phyloP scores from a whole-genome alignment of 2,797 vertebrate species.

The Hyperoplus lanceolatus region DNA sequence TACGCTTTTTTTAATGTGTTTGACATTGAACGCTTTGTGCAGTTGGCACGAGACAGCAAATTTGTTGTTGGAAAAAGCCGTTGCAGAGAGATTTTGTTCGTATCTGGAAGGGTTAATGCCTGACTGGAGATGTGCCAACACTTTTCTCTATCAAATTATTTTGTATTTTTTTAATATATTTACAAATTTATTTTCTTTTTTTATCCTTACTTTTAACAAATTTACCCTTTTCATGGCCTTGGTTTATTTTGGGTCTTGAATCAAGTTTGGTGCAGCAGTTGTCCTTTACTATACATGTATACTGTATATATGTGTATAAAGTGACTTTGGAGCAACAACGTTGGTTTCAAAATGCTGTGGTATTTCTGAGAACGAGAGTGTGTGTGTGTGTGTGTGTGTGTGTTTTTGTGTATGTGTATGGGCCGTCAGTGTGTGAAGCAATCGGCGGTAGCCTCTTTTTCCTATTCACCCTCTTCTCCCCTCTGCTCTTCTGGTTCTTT shows the following conservation, averaged over 20 bases:
- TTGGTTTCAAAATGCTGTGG: slow-evolving; percentile 19
- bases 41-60: background rate
- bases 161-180: background rate
- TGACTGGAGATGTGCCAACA: background rate
- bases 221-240: background rate
- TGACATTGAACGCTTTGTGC: background rate
- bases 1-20: slow-evolving; percentile 10
- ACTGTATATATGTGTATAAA: background rate
- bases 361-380: slow-evolving; percentile 18
- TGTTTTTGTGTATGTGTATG: slow-evolving; percentile 32
- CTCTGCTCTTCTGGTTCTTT: slow-evolving; percentile 79
- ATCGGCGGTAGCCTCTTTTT: slow-evolving; percentile 55
- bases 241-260: slow-evolving; percentile 16
- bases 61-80: slow-evolving; percentile 18
- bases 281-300: background rate
- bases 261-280: slow-evolving; percentile 25
- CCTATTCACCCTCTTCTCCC: slow-evolving; percentile 77
- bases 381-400: slow-evolving; percentile 24
- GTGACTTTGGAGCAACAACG: slow-evolving; percentile 9
- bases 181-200: slow-evolving; percentile 20
- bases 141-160: slow-evolving; percentile 3
- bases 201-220: background rate
- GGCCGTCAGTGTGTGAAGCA: slow-evolving; percentile 22
- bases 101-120: background rate
- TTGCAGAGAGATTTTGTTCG: slow-evolving; percentile 6